A percentile compares a stretch with the other conserved stretches of the same genome.
These are phyloP conservation scores for Brachypterus glaber DNA, from an alignment of 2,888 invertebrate species.

Conservation along the genomic window DNA sequence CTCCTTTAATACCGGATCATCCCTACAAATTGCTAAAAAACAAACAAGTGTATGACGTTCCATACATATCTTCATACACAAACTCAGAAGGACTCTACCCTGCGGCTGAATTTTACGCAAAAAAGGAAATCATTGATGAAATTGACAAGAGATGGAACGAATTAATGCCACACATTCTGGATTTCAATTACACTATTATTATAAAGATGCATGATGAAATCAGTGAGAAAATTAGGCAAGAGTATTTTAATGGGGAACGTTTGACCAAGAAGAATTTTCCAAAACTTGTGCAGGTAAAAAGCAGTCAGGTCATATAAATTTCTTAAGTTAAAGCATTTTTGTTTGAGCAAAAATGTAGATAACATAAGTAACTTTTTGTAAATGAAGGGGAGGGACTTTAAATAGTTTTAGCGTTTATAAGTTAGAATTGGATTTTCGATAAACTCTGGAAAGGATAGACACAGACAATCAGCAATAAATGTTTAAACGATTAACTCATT, in stretches of 20 bases:
- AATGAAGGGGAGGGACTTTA: no score
- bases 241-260: conserved; percentile 32
- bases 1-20: conserved; percentile 56
- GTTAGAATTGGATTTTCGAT: no score
- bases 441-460: no score
- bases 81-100: conserved; percentile 68
- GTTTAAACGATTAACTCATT: no score
- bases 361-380: no score
- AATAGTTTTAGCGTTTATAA: no score
- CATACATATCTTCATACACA: conserved; percentile 59
- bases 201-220: conserved; percentile 23
- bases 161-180: conserved; percentile 35
- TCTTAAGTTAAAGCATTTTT: background rate
- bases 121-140: conserved; percentile 27
- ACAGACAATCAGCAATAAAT: no score
- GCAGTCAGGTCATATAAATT: no score
- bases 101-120: conserved; percentile 42
- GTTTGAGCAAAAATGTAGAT: background rate
- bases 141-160: conserved; percentile 35
- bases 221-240: conserved; percentile 30
- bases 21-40: conserved; percentile 53
- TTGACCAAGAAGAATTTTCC: conserved; percentile 28
- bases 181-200: conserved; percentile 36
- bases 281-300: conserved; percentile 21
- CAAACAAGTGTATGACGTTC: conserved; percentile 49